These are phyloP conservation scores for Geococcyx californianus DNA, from an alignment of 2,113 vertebrate species.

Conservation along the genomic window DNA sequence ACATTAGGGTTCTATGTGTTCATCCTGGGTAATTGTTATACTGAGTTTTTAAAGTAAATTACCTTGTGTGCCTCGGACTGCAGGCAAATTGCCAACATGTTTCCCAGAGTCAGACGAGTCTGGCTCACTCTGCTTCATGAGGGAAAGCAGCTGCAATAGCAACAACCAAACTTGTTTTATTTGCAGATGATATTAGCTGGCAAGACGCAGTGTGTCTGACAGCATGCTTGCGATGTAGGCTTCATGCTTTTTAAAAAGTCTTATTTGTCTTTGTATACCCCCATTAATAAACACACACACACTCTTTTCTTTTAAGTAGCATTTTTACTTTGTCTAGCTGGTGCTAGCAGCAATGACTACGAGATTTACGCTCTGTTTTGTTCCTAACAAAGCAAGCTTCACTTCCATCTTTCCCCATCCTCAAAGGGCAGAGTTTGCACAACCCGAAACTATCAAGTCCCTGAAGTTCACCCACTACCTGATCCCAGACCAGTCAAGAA, in stretches of 20 bases:
- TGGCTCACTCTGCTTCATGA: not conserved
- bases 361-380: not conserved
- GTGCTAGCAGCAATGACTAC: not conserved
- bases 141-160: conserved; percentile 10
- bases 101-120: not conserved
- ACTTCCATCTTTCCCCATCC: not conserved
- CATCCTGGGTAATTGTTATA: not conserved
- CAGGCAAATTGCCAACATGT: not conserved
- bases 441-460: not conserved
- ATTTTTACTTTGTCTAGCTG: not conserved
- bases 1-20: not conserved
- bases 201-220: not conserved
- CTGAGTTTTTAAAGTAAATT: not conserved
- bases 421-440: not conserved
- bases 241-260: not conserved
- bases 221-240: not conserved
- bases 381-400: not conserved
- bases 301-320: not conserved
- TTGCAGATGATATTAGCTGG: not conserved
- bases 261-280: not conserved
- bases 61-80: not conserved
- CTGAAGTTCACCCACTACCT: not conserved
- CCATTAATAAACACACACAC: not conserved
- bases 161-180: conserved; percentile 22
- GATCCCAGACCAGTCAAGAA: not conserved